Conservation (phyloP, 2,888 invertebrate species). For the Ophion obscuratus region DNA sequence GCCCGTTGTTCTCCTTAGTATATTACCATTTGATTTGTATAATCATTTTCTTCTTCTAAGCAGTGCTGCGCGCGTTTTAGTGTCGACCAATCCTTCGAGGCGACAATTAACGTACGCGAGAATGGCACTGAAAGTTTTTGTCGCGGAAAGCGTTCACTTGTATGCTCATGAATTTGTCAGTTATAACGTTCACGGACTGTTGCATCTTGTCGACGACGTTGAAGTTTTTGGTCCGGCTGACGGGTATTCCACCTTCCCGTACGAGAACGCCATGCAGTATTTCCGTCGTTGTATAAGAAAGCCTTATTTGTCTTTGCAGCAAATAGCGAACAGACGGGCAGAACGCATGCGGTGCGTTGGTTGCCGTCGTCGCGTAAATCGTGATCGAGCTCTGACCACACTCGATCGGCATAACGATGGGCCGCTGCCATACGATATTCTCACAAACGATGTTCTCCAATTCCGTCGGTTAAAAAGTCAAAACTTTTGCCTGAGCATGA, state of each 20-base stretch:
- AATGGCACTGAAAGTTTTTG: slow-evolving; percentile 21
- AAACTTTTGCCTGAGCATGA: background rate
- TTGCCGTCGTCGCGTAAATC: background rate
- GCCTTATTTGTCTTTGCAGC: slow-evolving; percentile 8
- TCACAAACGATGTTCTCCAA: slow-evolving; percentile 8
- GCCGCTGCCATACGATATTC: slow-evolving; percentile 1
- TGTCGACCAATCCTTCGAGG: background rate
- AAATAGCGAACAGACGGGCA: slow-evolving; percentile 26
- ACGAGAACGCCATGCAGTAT: slow-evolving; percentile 32
- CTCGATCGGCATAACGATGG: slow-evolving; percentile 6
- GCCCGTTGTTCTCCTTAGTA: slow-evolving; percentile 10
- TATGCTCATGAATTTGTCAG: slow-evolving; percentile 17
- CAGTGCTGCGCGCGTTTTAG: slow-evolving; percentile 17
- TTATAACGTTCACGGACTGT: slow-evolving; percentile 37
- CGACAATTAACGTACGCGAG: slow-evolving; percentile 27
- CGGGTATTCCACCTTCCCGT: slow-evolving; percentile 36
- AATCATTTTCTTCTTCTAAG: slow-evolving; percentile 35
- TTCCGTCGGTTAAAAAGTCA: slow-evolving; percentile 8
- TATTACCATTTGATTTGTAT: slow-evolving; percentile 2
- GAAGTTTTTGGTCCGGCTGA: slow-evolving; percentile 20
- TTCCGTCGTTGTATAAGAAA: slow-evolving; percentile 26
- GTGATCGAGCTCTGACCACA: background rate
- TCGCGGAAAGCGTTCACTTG: background rate
- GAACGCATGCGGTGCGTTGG: background rate
- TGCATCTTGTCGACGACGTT: slow-evolving; percentile 44